Evolutionary conservation across 2,113 vertebrate species (phyloP), one percentile per base, ranked within the genome.

Genomic region (Urocynchramus pylzowi): DNA sequence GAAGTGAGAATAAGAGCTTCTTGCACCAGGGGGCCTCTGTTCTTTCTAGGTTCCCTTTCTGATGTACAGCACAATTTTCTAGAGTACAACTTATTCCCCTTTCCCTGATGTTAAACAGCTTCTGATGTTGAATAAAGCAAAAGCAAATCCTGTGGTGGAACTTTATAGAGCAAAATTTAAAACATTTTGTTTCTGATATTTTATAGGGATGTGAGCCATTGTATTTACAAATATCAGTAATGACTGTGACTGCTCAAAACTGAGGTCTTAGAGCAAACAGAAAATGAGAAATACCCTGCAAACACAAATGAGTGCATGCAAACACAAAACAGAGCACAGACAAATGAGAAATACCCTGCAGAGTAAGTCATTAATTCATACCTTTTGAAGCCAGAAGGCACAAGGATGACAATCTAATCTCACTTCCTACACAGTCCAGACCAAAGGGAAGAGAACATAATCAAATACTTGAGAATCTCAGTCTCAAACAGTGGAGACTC

Each of bases 31-130:
- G 61, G 57, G 60, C 60, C 75, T 86, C 70, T 93, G 68, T 95
- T 96, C 94, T 93, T 92, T 76, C 74, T 69, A 67, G 57, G 80
- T 90, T 83, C 71, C 54, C 70, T 92, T 97, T 95, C 87, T 95
- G 86, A 97, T 92, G 89, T 91, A 93, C 65, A 69, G 76, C 81
- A 75, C 45, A 68, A 76, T 94, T 97, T 97, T 89, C 69, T 90
- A 44, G 71, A 93, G 77, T 59, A 74, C 85, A 50, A 87, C 95
- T 92, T 93, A 93, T 92, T 83, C 57, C 68, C 39, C 33, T 67
- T 94, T 91, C 69, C 86, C 83, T 82, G 83, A 87, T 76, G 56
- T 89, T 82, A 84, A 94, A 79, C 64, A 93, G 65, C 87, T 89
- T 84, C 83, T 94, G 84, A 81, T 75, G 84, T 79, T 70, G 81